These are phyloP conservation scores for Telmatochromis sp. DNA, from an alignment of 2,113 vertebrate species.

Conservation along the genomic window DNA sequence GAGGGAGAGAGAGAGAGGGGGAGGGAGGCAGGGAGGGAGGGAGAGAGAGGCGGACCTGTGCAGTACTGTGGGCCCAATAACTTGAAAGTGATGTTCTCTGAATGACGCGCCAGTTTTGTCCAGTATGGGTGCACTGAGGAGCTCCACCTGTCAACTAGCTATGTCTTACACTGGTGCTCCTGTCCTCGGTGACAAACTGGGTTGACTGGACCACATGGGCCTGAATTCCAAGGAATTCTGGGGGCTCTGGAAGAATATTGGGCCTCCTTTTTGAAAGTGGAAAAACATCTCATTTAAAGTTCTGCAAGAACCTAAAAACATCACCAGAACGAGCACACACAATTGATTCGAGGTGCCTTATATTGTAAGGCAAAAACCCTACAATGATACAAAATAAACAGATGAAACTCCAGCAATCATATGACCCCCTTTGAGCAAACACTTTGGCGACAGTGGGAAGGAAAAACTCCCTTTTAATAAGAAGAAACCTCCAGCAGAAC, in stretches of 20 bases:
- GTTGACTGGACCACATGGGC: not conserved
- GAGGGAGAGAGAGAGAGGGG: not conserved
- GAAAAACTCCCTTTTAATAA: not conserved
- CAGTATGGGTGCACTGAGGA: not conserved
- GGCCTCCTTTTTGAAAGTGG: not conserved
- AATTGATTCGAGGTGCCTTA: not conserved
- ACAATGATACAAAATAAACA: not conserved
- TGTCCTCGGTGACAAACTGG: not conserved
- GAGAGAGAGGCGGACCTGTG: not conserved
- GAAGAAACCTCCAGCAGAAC: not conserved
- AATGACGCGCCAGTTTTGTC: not conserved
- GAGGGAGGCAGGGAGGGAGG: not conserved
- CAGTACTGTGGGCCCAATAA: constrained; percentile 12
- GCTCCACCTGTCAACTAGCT: not conserved
- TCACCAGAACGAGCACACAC: not conserved
- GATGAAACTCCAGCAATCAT: not conserved
- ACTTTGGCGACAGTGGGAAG: not conserved
- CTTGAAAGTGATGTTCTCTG: constrained; percentile 21
- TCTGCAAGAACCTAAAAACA: not conserved
- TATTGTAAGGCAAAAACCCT: not conserved
- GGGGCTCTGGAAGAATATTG: not conserved
- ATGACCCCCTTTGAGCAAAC: not conserved
- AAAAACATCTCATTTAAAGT: not conserved
- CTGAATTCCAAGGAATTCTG: not conserved
- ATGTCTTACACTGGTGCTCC: not conserved